Evolutionary conservation across 2,888 invertebrate genomes (phyloP).

Genomic region (Coelinius sp.): DNA sequence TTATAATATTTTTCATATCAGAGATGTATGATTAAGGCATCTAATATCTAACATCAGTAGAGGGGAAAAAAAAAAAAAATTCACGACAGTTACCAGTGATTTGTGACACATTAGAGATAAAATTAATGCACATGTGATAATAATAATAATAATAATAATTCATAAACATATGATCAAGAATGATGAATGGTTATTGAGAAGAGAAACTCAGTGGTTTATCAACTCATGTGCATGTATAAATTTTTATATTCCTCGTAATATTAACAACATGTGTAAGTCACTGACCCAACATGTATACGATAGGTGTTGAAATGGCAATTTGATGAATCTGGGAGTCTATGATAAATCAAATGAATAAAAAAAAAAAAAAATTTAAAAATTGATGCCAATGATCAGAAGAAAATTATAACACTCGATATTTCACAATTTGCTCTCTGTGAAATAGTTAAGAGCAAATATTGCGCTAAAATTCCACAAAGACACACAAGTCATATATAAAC

Average conservation of each 20-base stretch:
- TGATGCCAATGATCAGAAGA: neutral
- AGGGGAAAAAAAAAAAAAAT: neutral
- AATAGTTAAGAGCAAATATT: neutral
- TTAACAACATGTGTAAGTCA: neutral
- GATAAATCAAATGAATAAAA: neutral
- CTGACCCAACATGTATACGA: neutral
- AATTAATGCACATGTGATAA: slow-evolving; percentile 24
- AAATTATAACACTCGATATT: neutral
- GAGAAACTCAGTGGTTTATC: neutral
- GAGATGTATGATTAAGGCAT: slow-evolving; percentile 2
- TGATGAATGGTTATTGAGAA: neutral
- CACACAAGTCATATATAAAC: slow-evolving; percentile 4
- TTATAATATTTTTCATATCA: neutral
- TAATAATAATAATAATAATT: neutral
- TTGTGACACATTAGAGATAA: slow-evolving; percentile 26
- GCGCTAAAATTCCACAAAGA: neutral
- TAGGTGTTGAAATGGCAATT: neutral
- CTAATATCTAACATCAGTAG: slow-evolving; percentile 1
- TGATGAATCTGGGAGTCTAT: neutral
- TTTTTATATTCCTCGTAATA: neutral
- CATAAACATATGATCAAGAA: slow-evolving; percentile 3
- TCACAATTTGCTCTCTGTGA: neutral
- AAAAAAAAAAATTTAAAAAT: no score
- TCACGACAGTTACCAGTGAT: slow-evolving; percentile 2
- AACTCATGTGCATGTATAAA: no score